Evolutionary conservation across 2,797 vertebrate species (phyloP).

Genomic region (Pangasius macronema): DNA sequence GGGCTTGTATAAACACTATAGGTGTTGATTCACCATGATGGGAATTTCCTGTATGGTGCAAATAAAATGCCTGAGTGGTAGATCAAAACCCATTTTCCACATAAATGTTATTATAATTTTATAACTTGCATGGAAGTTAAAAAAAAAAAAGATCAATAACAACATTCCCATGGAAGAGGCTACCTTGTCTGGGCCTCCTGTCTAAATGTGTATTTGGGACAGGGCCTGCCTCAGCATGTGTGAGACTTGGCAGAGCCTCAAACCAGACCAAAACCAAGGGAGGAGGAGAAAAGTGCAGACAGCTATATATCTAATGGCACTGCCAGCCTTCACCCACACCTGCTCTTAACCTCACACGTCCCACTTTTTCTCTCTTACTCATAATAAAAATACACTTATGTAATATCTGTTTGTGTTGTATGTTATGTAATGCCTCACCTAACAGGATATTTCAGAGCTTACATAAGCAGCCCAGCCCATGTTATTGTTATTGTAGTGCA

Average conservation of each 20-base stretch:
- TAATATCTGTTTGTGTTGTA: constrained; percentile 21
- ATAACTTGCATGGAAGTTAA: background rate
- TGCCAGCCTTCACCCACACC: constrained; percentile 42
- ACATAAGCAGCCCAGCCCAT: constrained; percentile 29
- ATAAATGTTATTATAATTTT: constrained; percentile 30
- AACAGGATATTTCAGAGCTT: constrained; percentile 45
- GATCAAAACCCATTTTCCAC: background rate
- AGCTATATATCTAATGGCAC: constrained; percentile 35
- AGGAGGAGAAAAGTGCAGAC: constrained; percentile 19
- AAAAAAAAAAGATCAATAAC: background rate
- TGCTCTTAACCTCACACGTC: constrained; percentile 28
- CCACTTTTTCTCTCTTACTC: background rate
- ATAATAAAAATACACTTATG: constrained; percentile 45
- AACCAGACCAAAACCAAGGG: background rate
- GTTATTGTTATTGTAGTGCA: constrained; percentile 30
- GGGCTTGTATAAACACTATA: background rate
- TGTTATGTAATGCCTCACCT: constrained; percentile 21
- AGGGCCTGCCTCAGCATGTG: constrained; percentile 5
- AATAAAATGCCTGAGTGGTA: background rate
- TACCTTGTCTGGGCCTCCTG: constrained; percentile 14
- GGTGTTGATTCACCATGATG: background rate
- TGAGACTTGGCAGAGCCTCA: constrained; percentile 31
- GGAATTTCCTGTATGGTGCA: background rate
- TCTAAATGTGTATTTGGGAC: constrained; percentile 35
- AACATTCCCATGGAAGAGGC: constrained; percentile 18